Base-by-base conservation (phyloP, 2,888 invertebrate species). In the Apocheima hispidaria region DNA sequence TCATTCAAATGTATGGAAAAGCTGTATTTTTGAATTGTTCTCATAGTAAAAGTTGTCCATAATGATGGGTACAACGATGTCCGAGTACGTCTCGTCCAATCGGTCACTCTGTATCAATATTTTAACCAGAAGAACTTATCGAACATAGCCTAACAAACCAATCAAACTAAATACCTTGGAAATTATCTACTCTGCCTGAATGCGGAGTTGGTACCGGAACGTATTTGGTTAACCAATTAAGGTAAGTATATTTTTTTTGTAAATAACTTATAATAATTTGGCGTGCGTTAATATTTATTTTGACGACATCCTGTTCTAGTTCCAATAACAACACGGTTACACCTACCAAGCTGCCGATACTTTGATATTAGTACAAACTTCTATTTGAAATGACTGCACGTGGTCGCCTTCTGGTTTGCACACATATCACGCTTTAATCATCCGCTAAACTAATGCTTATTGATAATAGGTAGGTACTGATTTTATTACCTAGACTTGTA, bases 301-400 rank as follows among this genome's bases (percentile, higher is more conserved):
- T 44, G 54, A 51, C 50, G 38, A 60, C 46, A 60, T 60, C 55
- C 60, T 60, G 55, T 46, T 60, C 16, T 43, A 38, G 44, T 54
- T 55, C 20, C n/a, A 53, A 49, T 55, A 49, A 49, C 41, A 48
- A 53, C 35, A 20, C 4, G 28, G 28, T 30, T 16, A 44, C 43
- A 26, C 2, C 26, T 43, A 46, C 1, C 18, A 18, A 20, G 30
- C 5, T 9, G 16, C 16, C 9, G 28, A 30, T 33, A 30, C n/a
- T 30, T 20, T 18, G 18, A 30, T 46, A 38, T 0, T 10, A 20
- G 10, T 9, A 38, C 14, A 16, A 14, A 6, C 2, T 36, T 1
- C 33, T 14, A n/a, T 60, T 20, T 4, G n/a, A 57, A 46, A 50
- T 59, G 55, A 36, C 7, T 26, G 16, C 23, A 54, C 44, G 44